A percentile compares a stretch with the other conserved stretches of the same genome.
Conservation (phyloP, 2,797 vertebrate species). For the Denticeps clupeoides region DNA sequence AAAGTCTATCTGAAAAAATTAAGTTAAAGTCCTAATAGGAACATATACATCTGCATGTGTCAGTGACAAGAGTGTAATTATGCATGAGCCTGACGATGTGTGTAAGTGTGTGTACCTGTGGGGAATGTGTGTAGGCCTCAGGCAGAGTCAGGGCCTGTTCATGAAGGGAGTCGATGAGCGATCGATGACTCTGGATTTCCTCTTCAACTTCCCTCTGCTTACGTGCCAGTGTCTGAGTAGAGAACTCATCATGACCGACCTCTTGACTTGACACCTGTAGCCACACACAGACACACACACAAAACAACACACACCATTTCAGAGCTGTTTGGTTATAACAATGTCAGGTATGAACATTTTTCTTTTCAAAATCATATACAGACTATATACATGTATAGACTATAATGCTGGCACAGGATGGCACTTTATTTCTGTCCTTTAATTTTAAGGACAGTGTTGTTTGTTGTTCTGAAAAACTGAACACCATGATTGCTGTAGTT, state of each 20-base stretch:
- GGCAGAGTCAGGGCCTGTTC: slow-evolving; percentile 71
- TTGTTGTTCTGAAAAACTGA: too few relatives aligned
- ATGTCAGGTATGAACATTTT: too few relatives aligned
- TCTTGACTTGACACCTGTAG: slow-evolving; percentile 73
- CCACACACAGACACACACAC: background rate
- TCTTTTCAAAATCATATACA: too few relatives aligned
- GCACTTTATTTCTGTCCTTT: too few relatives aligned
- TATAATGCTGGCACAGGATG: too few relatives aligned
- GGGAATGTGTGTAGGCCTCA: slow-evolving; percentile 36
- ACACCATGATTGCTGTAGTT: too few relatives aligned
- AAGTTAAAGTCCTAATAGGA: too few relatives aligned
- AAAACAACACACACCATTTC: background rate
- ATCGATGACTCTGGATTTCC: slow-evolving; percentile 75
- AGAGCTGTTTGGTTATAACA: background rate
- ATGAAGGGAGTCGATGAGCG: slow-evolving; percentile 69
- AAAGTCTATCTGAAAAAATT: too few relatives aligned
- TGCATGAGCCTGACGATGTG: background rate
- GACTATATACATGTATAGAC: too few relatives aligned
- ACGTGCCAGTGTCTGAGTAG: slow-evolving; percentile 77
- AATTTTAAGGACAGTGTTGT: too few relatives aligned
- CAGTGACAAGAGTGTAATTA: background rate
- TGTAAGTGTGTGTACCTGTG: slow-evolving; percentile 43
- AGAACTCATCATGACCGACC: slow-evolving; percentile 83
- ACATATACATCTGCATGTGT: background rate
- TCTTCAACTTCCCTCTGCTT: slow-evolving; percentile 87